Conservation (phyloP, 2,113 vertebrate genomes). For the Riparia riparia region DNA sequence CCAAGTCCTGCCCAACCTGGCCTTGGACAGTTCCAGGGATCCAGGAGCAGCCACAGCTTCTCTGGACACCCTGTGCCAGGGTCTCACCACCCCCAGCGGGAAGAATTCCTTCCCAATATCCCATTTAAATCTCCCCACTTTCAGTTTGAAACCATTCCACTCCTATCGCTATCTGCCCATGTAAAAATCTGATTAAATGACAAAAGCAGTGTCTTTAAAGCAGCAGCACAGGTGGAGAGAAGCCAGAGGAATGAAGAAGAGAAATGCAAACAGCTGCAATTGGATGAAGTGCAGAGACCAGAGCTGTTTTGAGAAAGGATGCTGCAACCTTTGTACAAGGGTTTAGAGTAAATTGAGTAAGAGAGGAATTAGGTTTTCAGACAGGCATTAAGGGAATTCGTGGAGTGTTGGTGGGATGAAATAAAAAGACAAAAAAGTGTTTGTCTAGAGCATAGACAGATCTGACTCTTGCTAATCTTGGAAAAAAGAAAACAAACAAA, state of each 20-base stretch:
- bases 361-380: not conserved
- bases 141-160: not conserved
- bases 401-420: not conserved
- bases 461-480: not conserved
- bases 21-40: not conserved
- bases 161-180: fast-evolving
- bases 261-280: not conserved
- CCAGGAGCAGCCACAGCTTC: not conserved
- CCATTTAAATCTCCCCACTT: not conserved
- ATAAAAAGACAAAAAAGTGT: not conserved
- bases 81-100: fast-evolving
- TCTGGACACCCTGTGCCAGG: not conserved
- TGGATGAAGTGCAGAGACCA: not conserved
- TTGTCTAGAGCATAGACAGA: not conserved
- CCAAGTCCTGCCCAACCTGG: fast-evolving
- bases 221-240: not conserved
- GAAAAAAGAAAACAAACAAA: not conserved
- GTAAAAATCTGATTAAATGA: not conserved
- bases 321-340: not conserved
- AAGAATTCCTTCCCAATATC: fast-evolving
- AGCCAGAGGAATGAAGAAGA: not conserved
- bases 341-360: not conserved
- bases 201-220: not conserved
- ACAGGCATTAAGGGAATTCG: not conserved
- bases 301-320: not conserved